Conservation (phyloP, 2,797 vertebrate species). For the Potorous gilbertii region DNA sequence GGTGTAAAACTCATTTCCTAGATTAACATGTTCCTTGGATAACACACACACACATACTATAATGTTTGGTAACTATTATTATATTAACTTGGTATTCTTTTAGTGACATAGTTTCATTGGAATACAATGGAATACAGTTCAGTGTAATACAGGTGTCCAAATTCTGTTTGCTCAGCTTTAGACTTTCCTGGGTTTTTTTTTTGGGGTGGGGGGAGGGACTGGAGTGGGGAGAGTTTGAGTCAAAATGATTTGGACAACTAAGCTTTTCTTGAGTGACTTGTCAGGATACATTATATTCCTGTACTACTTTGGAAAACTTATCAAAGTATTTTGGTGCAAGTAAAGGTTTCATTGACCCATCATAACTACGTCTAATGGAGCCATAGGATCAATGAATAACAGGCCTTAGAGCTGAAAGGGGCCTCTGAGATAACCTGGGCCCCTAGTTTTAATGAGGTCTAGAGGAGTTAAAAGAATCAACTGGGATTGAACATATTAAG, state of each 20-base stretch:
- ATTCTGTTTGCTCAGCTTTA: slow-evolving; percentile 67
- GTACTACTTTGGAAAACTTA: slow-evolving; percentile 83
- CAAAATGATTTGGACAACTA: slow-evolving; percentile 81
- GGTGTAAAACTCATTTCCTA: neutral
- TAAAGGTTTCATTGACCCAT: slow-evolving; percentile 45
- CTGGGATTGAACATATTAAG: neutral
- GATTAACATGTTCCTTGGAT: neutral
- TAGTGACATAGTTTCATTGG: slow-evolving; percentile 63
- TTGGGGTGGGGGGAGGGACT: no score
- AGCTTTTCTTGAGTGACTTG: slow-evolving; percentile 81
- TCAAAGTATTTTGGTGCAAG: slow-evolving; percentile 63
- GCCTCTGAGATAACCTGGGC: no score
- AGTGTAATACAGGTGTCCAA: slow-evolving; percentile 55
- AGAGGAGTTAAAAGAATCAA: neutral
- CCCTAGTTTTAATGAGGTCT: neutral
- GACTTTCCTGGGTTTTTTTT: slow-evolving; percentile 62
- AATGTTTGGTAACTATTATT: slow-evolving; percentile 65
- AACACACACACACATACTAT: neutral
- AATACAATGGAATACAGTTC: slow-evolving; percentile 24
- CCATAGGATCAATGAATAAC: neutral
- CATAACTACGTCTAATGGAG: neutral
- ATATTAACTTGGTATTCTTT: slow-evolving; percentile 26
- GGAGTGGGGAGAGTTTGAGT: slow-evolving; percentile 57
- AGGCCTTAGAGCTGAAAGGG: neutral
- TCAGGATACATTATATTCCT: slow-evolving; percentile 82